Evolutionary conservation across 2,797 vertebrate species (phyloP), one percentile per base, ranked within the genome.

Genomic region (Clarias platycephalus): DNA sequence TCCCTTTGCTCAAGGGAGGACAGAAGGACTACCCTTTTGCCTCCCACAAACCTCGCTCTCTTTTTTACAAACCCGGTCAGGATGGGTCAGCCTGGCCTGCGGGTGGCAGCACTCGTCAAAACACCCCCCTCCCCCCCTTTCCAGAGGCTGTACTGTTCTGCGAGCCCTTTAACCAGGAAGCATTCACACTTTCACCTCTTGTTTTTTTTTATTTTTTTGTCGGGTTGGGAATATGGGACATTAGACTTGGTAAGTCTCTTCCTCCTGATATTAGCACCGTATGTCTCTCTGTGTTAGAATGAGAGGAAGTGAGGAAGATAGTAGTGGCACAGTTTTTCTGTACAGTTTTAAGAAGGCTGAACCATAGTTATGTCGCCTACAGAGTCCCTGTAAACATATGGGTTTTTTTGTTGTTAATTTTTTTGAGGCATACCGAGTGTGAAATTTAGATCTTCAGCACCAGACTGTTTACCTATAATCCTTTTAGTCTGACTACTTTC

Each of bases 121-220:
- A 92, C 92, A 89, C 40, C 60, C 49, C 31, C 75, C 24, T 0
- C 0, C 89, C 64, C 31, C 57, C 83, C 72, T 22, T 62, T 24
- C 24, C 34, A 40, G 83, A 81, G 83, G 83, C 81, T 77, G 71
- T 64, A 71, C 85, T 67, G 53, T 67, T 60, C 78, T 76, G 83
- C 12, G 80, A 85, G 82, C 76, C 87, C 78, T 80, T 86, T 85
- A 78, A 76, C 83, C 92, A 92, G 92, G 93, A 94, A 93, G 88
- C 92, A 90, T 90, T 89, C 89, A 87, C 88, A 89, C 88, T 91
- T 93, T 91, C 89, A 76, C 88, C 91, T 87, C 76, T 55, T 16
- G 40, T 85, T 58, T 78, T 82, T 85, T 88, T 70, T 88, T 85
- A 79, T 88, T 84, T 83, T 84, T 83, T 81, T 84, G 44, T 66